Base-by-base conservation (phyloP, 2,113 vertebrate species). In the Sinocyclocheilus anophthalmus region DNA sequence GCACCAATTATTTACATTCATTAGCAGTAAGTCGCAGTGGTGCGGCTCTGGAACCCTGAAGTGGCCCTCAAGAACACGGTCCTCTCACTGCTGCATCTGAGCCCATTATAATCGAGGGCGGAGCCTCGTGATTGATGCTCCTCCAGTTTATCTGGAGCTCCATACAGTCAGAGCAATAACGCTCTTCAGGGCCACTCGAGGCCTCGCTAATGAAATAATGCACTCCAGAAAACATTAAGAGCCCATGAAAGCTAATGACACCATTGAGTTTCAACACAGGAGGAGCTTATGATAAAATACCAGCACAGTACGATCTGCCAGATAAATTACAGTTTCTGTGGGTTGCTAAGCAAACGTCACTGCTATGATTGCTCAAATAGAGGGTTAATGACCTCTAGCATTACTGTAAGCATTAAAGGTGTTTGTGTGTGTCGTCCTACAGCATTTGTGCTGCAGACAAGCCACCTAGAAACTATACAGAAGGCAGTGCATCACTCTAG, bases 191-290 rank as follows among this genome's bases (percentile, higher is more conserved):
- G 82, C 55, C 85, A 88, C 89, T 87, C 70, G 80, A 90, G 84
- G 76, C 84, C 76, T 82, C 50, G 65, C 84, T 87, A 87, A 90
- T 87, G 86, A 89, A 90, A 89, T 90, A 87, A 90, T 87, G 86
- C 89, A 87, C 89, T 87, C 59, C 89, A 84, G 88, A 87, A 86
- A 90, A 88, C 86, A 89, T 90, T 87, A 89, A 87, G 86, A 86
- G 53, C 87, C 84, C 82, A 87, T 84, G 86, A 90, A 78, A 87
- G 77, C 84, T 89, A 90, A 90, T 84, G 84, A 86, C 70, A 88
- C 89, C 76, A 87, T 78, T 88, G 85, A 83, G 76, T 73, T 70
- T 80, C 69, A 87, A 86, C 85, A 86, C 85, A 88, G 85, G 73
- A 84, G 88, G 85, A 87, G 85, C 30, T 67, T 48, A 22, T 45